Base-by-base conservation (phyloP, 2,888 invertebrate genomes). In the Lordiphosa andalusiaca region DNA sequence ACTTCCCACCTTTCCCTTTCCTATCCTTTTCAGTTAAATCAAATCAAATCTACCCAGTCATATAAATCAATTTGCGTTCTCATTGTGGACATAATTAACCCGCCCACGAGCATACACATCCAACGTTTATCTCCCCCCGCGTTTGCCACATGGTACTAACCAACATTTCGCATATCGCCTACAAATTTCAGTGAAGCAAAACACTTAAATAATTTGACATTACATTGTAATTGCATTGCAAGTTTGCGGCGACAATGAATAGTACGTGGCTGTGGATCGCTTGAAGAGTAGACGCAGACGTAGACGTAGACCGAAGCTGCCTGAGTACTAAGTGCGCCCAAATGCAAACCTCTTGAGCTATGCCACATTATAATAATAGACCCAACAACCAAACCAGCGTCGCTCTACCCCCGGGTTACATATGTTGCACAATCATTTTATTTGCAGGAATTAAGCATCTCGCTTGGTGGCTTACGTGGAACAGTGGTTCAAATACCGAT, bases 371-470 rank as follows among this genome's bases (percentile, higher is more conserved):
- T 78, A 83, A 83, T 83, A 83, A 83, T 83, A 72, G 84, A 78
- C 30, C 13, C 4, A 67, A 60, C 61, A 67, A 61, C 56, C 56
- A 44, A 51, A 39, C 12, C 6, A 2, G 4, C 23, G 16, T 16
- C 16, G 16, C 16, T 2, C 16, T 16, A 16, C 16, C 16, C 16
- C 36, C 67, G 0, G 10, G 9, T 30, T 74, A 72, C 77, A 77
- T 85, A 77, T 77, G 77, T 80, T 85, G 67, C 85, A 85, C 81
- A 77, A 85, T 84, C 73, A 85, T 77, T 85, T 77, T 77, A 77
- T 77, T 77, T 77, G 84, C 70, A 63, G 62, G 62, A 85, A 85
- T 77, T 77, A 85, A 84, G 70, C 84, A 83, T 57, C 60, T 69
- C 54, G 51, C 53, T 59, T 30, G 52, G 57, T 57, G 37, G 52